phyloP scores from a whole-genome alignment of 2,888 invertebrate species.

The Mimachlamys varia region DNA sequence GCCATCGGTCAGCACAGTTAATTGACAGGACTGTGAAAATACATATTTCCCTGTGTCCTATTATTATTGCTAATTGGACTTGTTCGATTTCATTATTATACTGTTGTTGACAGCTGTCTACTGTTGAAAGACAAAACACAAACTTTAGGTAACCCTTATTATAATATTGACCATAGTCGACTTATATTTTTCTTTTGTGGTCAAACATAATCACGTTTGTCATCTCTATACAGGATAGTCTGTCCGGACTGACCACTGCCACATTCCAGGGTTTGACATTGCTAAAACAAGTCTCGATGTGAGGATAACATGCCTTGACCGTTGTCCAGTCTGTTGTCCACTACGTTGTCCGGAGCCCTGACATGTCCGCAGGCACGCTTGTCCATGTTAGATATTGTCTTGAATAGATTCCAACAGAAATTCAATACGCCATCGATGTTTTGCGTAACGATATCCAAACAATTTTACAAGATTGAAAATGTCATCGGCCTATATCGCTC shows the following conservation, averaged over 20 bases:
- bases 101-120: background rate
- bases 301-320: background rate
- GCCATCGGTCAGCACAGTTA: background rate
- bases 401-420: background rate
- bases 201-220: background rate
- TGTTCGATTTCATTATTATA: background rate
- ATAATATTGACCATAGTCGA: background rate
- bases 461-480: background rate
- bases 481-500: background rate
- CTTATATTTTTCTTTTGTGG: background rate
- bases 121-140: background rate
- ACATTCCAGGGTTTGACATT: background rate
- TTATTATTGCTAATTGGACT: slow-evolving; percentile 32
- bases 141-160: background rate
- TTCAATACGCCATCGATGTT: background rate
- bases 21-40: slow-evolving; percentile 1
- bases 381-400: background rate
- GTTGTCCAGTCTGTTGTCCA: background rate
- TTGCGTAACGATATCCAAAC: slow-evolving; percentile 13
- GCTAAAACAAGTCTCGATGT: background rate
- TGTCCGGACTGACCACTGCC: background rate
- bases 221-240: background rate
- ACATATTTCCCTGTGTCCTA: slow-evolving; percentile 25
- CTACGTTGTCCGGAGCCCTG: background rate
- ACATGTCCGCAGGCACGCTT: slow-evolving; percentile 31